A percentile compares a stretch with the other conserved stretches of the same genome.
phyloP scores from a whole-genome alignment of 2,888 invertebrate genomes.

The Adelphocoris suturalis region DNA sequence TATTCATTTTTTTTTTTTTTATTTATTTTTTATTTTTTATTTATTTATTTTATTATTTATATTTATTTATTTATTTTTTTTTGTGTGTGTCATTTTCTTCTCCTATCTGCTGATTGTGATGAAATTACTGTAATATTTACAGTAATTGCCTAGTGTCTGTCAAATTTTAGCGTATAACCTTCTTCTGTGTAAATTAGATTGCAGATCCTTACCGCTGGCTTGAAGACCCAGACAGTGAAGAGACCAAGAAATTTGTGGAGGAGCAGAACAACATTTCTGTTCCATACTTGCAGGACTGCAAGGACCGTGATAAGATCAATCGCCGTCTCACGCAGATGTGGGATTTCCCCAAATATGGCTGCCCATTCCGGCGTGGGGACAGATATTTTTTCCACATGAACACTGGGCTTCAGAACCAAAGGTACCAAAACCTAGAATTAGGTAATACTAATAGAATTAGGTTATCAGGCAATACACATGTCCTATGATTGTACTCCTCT shows the following conservation, averaged over 20 bases:
- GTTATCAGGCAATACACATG: too few species aligned
- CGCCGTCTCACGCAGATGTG: conserved; percentile 91
- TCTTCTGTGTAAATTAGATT: conserved; percentile 81
- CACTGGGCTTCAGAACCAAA: conserved; percentile 97
- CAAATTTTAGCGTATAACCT: too few species aligned
- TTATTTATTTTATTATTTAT: too few species aligned
- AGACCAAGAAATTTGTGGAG: conserved; percentile 94
- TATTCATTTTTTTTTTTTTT: too few species aligned
- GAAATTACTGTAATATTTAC: too few species aligned
- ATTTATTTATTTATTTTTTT: too few species aligned
- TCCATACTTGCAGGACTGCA: conserved; percentile 90
- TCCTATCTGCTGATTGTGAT: too few species aligned
- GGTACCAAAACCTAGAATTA: conserved; percentile 80
- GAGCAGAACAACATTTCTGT: conserved; percentile 93
- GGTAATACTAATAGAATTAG: too few species aligned
- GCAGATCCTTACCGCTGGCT: conserved; percentile 96
- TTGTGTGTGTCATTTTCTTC: too few species aligned
- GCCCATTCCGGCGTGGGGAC: conserved; percentile 89
- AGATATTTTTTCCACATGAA: conserved; percentile 96
- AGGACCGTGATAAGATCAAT: conserved; percentile 86
- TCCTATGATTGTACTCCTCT: too few species aligned
- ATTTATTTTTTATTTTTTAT: too few species aligned
- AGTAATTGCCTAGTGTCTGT: too few species aligned
- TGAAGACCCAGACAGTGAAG: conserved; percentile 95
- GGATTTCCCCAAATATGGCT: conserved; percentile 97